Evolutionary conservation across 2,888 invertebrate genomes (phyloP), one percentile per base, ranked within the genome.

Genomic region (Leucania comma): DNA sequence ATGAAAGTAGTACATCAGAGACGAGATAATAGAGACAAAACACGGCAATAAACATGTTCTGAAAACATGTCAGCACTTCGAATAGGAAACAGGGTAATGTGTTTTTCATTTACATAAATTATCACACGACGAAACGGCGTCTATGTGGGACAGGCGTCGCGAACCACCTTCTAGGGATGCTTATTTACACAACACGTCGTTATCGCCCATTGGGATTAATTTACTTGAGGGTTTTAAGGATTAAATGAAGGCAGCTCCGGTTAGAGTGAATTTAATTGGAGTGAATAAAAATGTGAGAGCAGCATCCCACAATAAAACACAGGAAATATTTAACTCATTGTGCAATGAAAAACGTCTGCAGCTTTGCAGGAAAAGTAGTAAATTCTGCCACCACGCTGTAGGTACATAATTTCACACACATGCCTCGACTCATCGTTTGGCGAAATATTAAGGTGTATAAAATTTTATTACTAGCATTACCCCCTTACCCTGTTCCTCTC

Each of bases 61-160:
- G 89, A 89, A 92, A 93, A 92, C 91, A 93, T 89, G 92, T 91
- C 91, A 90, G 88, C 86, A 82, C 89, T 87, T 90, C 89, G 90
- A 90, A 93, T 91, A 90, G 91, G 90, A 92, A 92, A 92, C 91
- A 88, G 90, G 90, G 90, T 93, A 94, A 94, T 94, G 93, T 90
- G 93, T 92, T 95, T 95, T 92, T 93, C 93, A 94, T 95, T 95
- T 94, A 90, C 94, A 95, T 95, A 94, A 94, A 95, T 95, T 94
- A 95, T 94, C 89, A 90, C 88, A 85, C 88, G 86, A 87, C 85
- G 88, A 90, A 93, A 91, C 88, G 76, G 87, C 90, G 91, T 91
- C 89, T 92, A 90, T 90, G 84, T 80, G 86, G 84, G 80, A 86
- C 80, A 82, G 83, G 87, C 85, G 87, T 80, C 66, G 86, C 76